phyloP scores from a whole-genome alignment of 1,140 invertebrate genomes.

The Hylaeus anthracinus region DNA sequence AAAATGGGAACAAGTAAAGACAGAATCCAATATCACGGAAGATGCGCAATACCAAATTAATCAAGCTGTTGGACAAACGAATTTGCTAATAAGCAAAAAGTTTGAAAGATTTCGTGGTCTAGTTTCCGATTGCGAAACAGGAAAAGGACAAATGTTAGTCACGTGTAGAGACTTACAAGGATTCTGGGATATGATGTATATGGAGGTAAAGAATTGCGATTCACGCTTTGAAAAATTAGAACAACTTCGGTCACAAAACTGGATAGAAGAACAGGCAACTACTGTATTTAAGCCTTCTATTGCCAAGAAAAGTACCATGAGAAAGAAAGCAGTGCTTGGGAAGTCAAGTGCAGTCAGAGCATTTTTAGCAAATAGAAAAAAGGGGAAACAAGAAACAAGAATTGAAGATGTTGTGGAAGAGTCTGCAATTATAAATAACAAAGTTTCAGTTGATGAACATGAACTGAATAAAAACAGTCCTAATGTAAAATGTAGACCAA shows the following conservation, averaged over 20 bases:
- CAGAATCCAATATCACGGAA: conserved; percentile 70
- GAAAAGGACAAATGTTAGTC: conserved; percentile 83
- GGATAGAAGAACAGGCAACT: conserved; percentile 78
- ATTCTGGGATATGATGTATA: conserved; percentile 89
- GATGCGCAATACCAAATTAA: conserved; percentile 84
- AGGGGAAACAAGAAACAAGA: conserved; percentile 52
- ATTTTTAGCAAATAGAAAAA: conserved; percentile 63
- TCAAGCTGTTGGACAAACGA: conserved; percentile 85
- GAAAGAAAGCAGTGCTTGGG: conserved; percentile 44
- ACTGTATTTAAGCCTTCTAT: conserved; percentile 54
- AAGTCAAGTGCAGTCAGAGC: conserved; percentile 65
- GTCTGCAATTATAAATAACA: not conserved
- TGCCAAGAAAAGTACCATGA: conserved; percentile 57
- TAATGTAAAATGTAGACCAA: not conserved
- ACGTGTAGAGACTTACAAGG: conserved; percentile 86
- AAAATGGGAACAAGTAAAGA: conserved; percentile 76
- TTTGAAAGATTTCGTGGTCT: conserved; percentile 85
- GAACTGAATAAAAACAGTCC: not conserved
- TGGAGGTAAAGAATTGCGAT: conserved; percentile 84
- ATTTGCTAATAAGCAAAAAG: conserved; percentile 85
- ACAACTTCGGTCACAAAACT: conserved; percentile 79
- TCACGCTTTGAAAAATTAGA: conserved; percentile 81
- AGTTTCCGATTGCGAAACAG: conserved; percentile 84
- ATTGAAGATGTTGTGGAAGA: not conserved
- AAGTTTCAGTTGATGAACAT: not conserved